Base-by-base conservation (phyloP, 2,113 vertebrate species). In the Pelodiscus sinensis region DNA sequence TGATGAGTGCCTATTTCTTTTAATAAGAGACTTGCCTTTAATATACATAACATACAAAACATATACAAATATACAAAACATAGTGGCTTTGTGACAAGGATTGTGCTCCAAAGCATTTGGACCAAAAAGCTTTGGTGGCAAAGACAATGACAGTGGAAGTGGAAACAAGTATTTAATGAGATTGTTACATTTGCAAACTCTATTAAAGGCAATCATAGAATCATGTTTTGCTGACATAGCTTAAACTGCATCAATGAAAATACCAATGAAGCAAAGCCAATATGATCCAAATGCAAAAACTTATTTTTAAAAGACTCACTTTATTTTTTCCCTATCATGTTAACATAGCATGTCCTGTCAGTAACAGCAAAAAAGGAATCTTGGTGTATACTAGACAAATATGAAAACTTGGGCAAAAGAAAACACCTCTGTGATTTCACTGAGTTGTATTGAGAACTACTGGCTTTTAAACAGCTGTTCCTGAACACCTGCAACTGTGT, bases 181-280 rank as follows among this genome's bases (percentile, higher is more conserved):
- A n/a, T n/a, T n/a, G n/a, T n/a, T n/a, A n/a, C n/a, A n/a, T n/a
- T n/a, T n/a, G n/a, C n/a, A n/a, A n/a, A n/a, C n/a, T n/a, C n/a
- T n/a, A n/a, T n/a, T n/a, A n/a, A n/a, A n/a, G n/a, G n/a, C n/a
- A n/a, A n/a, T n/a, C n/a, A n/a, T n/a, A n/a, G n/a, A n/a, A n/a
- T n/a, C n/a, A n/a, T n/a, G n/a, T n/a, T n/a, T n/a, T n/a, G n/a
- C n/a, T n/a, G n/a, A 38, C 9, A 0, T 5, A 10, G 19, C 58
- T 52, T 52, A 15, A 1, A 3, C 7, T 1, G 22, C 29, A 1
- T 44, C 1, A 0, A 29, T 7, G 14, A 21, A 1, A 6, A 14
- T 73, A 73, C 71, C 14, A 73, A 24, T 44, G 44, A 73, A 35
- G 60, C 50, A 44, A 16, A 44, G 19, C 14, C 7, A 1, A 9